Evolutionary conservation across 2,797 vertebrate species (phyloP), one percentile per base, ranked within the genome.

Genomic region (Manis crassicaudata): DNA sequence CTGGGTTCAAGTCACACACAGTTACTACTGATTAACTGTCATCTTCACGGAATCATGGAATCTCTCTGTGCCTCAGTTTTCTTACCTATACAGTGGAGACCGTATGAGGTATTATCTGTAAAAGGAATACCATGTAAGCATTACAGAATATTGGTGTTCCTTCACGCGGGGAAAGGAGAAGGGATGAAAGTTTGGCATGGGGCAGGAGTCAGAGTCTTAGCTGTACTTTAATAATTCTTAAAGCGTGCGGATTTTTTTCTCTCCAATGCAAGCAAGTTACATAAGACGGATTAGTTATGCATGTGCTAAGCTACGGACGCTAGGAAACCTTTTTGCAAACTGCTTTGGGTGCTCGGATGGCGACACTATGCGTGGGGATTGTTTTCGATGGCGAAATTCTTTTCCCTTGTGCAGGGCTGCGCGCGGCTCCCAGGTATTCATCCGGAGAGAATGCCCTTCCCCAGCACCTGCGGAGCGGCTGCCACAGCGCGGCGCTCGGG

Each of bases 401-500:
- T 21, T 10, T 58, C 4, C 8, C 16, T 32, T 7, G 5, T 7
- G 76, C n/a, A 7, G 79, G 52, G 20, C 56, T 92, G n/a, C 11
- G 2, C 4, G 18, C 11, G 27, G 27, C 40, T 65, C 62, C 43
- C 75, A 77, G 88, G 54, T 76, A 10, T 70, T 75, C 46, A 46
- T 46, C 46, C 14, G 6, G 46, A 25, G 79, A 21, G 29, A 54
- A 73, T 58, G 63, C 65, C 76, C 76, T 90, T 87, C 5, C 14
- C 5, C 14, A 2, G 35, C 60, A 89, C 93, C 90, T 63, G 70
- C 62, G 2, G 32, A 79, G 62, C 2, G 21, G 7, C 20, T 80
- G 81, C 96, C 97, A 94, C 86, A 2, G 89, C 16, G 95, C 72
- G 96, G 96, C 94, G 96, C 96, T 92, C 43, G 2, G 94, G 94